Conservation (phyloP, 1,140 invertebrate genomes). For the Bombus waltoni region DNA sequence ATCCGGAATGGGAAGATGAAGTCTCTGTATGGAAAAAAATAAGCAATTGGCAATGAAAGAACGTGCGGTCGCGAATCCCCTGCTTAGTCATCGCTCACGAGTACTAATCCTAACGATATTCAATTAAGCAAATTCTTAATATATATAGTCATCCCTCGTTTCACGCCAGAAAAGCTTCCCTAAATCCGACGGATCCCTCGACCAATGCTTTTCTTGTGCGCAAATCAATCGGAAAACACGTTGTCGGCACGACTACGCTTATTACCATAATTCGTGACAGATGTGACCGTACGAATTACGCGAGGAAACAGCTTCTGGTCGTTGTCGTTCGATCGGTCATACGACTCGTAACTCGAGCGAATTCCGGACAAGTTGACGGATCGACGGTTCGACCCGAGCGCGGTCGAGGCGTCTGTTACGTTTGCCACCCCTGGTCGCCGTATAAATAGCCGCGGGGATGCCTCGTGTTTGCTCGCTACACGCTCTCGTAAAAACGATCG, state of each 20-base stretch:
- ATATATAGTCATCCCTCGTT: not conserved
- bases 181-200: too few species aligned
- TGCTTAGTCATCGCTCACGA: too few species aligned
- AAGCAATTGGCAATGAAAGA: not conserved
- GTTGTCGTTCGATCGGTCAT: constrained; percentile 50
- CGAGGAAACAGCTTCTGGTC: constrained; percentile 28
- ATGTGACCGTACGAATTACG: constrained; percentile 55
- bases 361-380: constrained; percentile 58
- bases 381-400: constrained; percentile 24
- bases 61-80: not conserved
- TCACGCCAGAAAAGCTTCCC: not conserved
- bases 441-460: constrained; percentile 27
- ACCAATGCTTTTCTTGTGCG: not conserved
- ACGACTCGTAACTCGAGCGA: constrained; percentile 34
- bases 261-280: constrained; percentile 61
- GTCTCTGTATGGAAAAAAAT: not conserved
- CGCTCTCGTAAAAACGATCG: constrained; percentile 23
- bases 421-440: not conserved
- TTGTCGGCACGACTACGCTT: constrained; percentile 14
- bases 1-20: not conserved
- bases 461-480: constrained; percentile 5
- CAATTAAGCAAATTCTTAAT: not conserved
- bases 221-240: constrained; percentile 11
- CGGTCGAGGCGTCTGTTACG: constrained; percentile 16
- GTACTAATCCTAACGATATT: not conserved